Evolutionary conservation across 2,113 vertebrate species (phyloP), one percentile per base, ranked within the genome.

Genomic region (Cololabis saira): DNA sequence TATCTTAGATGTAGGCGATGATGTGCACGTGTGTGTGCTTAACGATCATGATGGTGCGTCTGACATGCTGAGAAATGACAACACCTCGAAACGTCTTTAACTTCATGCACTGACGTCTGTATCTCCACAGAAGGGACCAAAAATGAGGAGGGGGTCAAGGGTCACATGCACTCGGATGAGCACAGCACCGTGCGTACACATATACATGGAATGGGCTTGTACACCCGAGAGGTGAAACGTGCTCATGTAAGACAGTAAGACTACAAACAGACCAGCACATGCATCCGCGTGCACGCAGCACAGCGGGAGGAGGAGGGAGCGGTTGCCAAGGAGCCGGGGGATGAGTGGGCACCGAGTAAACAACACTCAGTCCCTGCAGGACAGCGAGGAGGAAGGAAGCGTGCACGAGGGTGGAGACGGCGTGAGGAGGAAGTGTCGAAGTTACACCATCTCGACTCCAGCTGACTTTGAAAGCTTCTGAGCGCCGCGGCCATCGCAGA

Each of bases 311-410:
- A 84, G 81, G 72, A 84, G 84, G 90, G 88, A 84, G 76, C 58
- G 78, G 59, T 81, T 79, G 79, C 77, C 86, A 83, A 58, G 51
- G 77, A 84, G 71, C 51, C 65, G 71, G 65, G 71, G 82, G 73
- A 86, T 74, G 83, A 86, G 82, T 83, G 85, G 88, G 83, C 78
- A 78, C 63, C 61, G 58, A 74, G 83, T 78, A 88, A 90, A 88
- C 85, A 90, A 74, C 76, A 71, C 72, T 85, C 15, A 67, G 83
- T 86, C 81, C 72, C 79, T 67, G 78, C 73, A 73, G 87, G 74
- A 85, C 59, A 61, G 57, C 65, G 62, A 1, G 16, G 74, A 76
- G 86, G 77, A 82, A 85, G 84, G 80, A 88, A 78, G 63, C 64
- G 69, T 67, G 66, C 58, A 37, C 63, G 61, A 42, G 70, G 48